Evolutionary conservation across 2,888 invertebrate genomes (phyloP), one percentile per base, ranked within the genome.

Genomic region (Hyppa rectilinea): DNA sequence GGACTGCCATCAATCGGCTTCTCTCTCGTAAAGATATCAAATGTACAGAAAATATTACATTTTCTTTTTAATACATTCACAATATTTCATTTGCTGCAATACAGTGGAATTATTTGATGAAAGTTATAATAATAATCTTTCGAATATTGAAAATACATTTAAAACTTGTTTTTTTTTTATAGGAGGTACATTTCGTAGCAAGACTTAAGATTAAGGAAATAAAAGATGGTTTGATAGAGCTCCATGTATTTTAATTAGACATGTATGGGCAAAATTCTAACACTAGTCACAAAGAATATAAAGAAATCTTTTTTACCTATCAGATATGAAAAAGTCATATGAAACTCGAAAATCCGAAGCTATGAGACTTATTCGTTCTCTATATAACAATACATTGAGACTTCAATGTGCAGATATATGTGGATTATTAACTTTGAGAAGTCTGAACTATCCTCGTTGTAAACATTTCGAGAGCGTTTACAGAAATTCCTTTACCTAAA

Each of bases 261-360:
- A 52, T 67, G 60, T 12, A 69, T 45, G 12, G 64, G 31, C 31
- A 71, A 66, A 67, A 60, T 62, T 56, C 65, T 70, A 66, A 80
- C 17, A 56, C 36, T 59, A 66, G 36, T 56, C 31, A 56, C 56
- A 34, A 20, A 5, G 6, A 36, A 29, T 55, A 38, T 52, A 2
- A 31, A 52, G 31, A 45, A 34, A 58, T 49, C 9, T 47, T 58
- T 45, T 23, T 40, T 64, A 6, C 23, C 10, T 40, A 55, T 61
- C 29, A 43, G 1, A 2, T 34, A 62, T 31, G 17, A 56, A 40
- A 14, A 67, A 49, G 45, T 29, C 10, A 20, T 34, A 29, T 12
- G 34, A 38, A 34, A 40, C 4, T 40, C n/a, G 10, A 36, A 55
- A 66, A 49, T 66, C 2, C n/a, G 38, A 50, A 49, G 20, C 20